Evolutionary conservation across 2,888 invertebrate genomes (phyloP), one percentile per base, ranked within the genome.

Genomic region (Agriopis aurantiaria): DNA sequence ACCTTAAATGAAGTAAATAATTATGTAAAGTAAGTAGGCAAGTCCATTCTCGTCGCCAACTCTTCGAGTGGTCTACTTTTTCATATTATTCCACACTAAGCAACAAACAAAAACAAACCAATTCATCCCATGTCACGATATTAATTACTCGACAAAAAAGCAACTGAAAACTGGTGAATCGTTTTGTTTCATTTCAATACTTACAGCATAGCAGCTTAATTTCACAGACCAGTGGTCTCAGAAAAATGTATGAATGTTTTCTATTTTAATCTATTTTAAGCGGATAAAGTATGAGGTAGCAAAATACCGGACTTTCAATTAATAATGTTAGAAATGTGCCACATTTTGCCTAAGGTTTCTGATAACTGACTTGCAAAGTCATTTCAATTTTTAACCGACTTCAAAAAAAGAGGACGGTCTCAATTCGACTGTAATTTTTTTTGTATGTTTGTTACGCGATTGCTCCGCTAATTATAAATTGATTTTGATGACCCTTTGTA

Each of bases 161-260:
- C 41, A 79, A 65, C 73, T 71, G 75, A 83, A 86, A 87, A 82
- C 77, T 75, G 78, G 72, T 80, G 76, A 75, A 84, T 71, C 81
- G 85, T 80, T 81, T 81, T 85, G 83, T 84, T 88, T 86, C 85
- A 88, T 89, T 90, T 87, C 87, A 88, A 90, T 85, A 88, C 33
- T 33, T 85, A 88, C 85, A 80, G 84, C 76, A 51, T 23, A 33
- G 46, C 14, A 78, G 81, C 77, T 87, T 85, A 86, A 89, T 89
- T 90, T 89, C 87, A 88, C 82, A 88, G 83, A 60, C 84, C 74
- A 78, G 74, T 78, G 82, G 76, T 75, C 73, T 69, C 75, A 63
- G 78, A 74, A 80, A 73, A 82, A 83, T 83, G 78, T 74, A 73
- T 68, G 51, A 48, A 68, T 56, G 67, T 60, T 75, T 79, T 78